Evolutionary conservation across 2,888 invertebrate species (phyloP).

Genomic region (Hypselothyrea guttata): DNA sequence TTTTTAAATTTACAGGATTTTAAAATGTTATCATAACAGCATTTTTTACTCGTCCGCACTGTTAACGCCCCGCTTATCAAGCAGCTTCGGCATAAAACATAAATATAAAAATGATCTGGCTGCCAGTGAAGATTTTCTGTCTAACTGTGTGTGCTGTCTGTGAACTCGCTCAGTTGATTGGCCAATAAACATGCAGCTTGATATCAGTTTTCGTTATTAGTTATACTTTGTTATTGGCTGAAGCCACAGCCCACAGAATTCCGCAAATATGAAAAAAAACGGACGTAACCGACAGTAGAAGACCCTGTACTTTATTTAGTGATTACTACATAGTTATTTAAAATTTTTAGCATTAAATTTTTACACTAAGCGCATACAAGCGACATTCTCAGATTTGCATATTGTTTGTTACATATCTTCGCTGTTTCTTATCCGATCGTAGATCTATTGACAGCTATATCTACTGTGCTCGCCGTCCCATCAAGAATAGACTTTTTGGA

Average conservation of each 20-base stretch:
- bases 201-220: conserved; percentile 76
- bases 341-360: too few species aligned
- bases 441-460: too few species aligned
- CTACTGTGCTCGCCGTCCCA: too few species aligned
- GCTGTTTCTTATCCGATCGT: too few species aligned
- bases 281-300: conserved; percentile 15
- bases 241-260: conserved; percentile 32
- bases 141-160: conserved; percentile 13
- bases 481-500: too few species aligned
- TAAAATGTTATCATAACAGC: conserved; percentile 14
- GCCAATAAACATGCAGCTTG: conserved; percentile 82
- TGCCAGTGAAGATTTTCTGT: conserved; percentile 3
- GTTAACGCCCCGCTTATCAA: not conserved
- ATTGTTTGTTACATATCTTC: too few species aligned
- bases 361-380: too few species aligned
- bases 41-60: conserved; percentile 39
- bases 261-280: conserved; percentile 32
- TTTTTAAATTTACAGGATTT: conserved; percentile 1
- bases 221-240: conserved; percentile 74
- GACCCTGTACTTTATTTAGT: too few species aligned
- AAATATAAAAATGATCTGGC: too few species aligned
- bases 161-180: conserved; percentile 61
- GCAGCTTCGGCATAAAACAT: too few species aligned
- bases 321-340: too few species aligned
- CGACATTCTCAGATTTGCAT: too few species aligned